phyloP scores from a whole-genome alignment of 2,113 vertebrate species.

The Ctenomys sociabilis region DNA sequence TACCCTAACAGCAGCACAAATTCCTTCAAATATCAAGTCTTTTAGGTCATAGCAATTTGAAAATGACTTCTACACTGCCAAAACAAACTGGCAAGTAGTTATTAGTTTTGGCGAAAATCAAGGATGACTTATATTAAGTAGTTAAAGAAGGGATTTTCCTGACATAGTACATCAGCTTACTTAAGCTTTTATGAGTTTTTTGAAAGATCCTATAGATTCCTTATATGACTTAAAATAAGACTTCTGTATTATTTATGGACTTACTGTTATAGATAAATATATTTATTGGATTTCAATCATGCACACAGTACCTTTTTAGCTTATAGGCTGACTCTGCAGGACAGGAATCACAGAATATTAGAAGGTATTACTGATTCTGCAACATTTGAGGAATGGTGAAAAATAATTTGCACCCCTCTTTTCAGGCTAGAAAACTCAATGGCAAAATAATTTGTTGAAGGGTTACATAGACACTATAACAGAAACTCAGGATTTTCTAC shows the following conservation, averaged over 20 bases:
- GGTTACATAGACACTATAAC: neutral
- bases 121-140: slow-evolving; percentile 43
- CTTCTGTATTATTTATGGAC: slow-evolving; percentile 45
- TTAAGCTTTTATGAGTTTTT: slow-evolving; percentile 23
- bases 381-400: neutral
- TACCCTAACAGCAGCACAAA: neutral
- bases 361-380: slow-evolving; percentile 8
- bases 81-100: slow-evolving; percentile 25
- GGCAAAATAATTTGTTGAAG: neutral
- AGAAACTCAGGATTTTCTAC: neutral
- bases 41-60: slow-evolving; percentile 50
- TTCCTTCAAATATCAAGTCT: slow-evolving; percentile 34
- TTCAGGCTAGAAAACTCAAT: slow-evolving; percentile 15
- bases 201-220: neutral
- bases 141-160: slow-evolving; percentile 20
- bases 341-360: neutral
- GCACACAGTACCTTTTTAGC: neutral
- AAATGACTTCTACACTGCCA: slow-evolving; percentile 19
- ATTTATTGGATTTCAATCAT: slow-evolving; percentile 41
- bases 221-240: slow-evolving; percentile 39
- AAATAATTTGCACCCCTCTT: neutral
- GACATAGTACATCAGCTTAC: neutral
- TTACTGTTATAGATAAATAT: neutral
- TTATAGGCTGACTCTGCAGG: neutral
- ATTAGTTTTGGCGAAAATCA: slow-evolving; percentile 16